Evolutionary conservation across 2,797 vertebrate genomes (phyloP).

Genomic region (Acanthis flammea): DNA sequence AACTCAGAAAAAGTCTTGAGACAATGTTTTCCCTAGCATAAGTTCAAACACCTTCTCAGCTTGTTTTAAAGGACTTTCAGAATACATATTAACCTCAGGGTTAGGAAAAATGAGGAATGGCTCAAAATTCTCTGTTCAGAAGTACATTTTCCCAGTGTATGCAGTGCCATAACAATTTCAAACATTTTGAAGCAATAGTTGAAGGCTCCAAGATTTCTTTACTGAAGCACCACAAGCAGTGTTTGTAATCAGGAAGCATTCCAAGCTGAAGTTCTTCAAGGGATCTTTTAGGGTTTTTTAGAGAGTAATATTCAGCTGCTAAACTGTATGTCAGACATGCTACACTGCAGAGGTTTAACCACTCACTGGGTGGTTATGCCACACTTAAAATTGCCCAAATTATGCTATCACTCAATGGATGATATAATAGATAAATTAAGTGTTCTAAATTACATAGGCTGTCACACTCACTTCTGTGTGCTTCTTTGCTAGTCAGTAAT

Average conservation of each 20-base stretch:
- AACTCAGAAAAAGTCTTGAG: background rate
- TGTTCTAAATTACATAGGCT: constrained; percentile 21
- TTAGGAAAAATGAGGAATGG: background rate
- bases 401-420: constrained; percentile 13
- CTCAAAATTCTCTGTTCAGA: background rate
- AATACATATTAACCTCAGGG: background rate
- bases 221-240: background rate
- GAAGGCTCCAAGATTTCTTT: background rate
- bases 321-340: background rate
- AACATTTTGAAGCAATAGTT: background rate
- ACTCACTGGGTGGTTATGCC: background rate
- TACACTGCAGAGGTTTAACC: background rate
- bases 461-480: background rate
- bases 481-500: background rate
- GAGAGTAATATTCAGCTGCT: background rate
- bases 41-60: background rate
- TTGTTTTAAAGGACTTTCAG: background rate
- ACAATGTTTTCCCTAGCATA: background rate
- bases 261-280: background rate
- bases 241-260: background rate
- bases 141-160: background rate
- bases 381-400: constrained; percentile 14
- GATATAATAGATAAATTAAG: constrained; percentile 38
- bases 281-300: background rate
- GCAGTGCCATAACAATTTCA: background rate